Conservation (phyloP, 2,888 invertebrate species). For the Cyclophora albipunctata region DNA sequence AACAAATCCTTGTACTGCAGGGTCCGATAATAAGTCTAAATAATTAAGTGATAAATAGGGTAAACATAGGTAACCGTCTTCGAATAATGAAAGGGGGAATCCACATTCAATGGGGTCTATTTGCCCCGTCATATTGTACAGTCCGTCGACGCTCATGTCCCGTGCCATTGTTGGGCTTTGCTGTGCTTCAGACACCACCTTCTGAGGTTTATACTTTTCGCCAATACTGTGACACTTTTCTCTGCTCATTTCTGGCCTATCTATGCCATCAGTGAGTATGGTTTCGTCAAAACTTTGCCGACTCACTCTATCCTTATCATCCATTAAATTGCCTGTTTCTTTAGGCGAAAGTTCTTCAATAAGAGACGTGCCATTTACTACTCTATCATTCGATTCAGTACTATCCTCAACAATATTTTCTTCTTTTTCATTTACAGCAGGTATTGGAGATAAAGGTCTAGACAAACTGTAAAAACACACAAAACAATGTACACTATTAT, state of each 20-base stretch:
- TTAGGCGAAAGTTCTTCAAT: slow-evolving; percentile 57
- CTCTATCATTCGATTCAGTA: slow-evolving; percentile 30
- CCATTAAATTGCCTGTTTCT: slow-evolving; percentile 57
- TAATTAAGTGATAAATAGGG: slow-evolving; percentile 97
- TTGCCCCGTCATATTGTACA: slow-evolving; percentile 79
- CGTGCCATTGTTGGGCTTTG: slow-evolving; percentile 78
- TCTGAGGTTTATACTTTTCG: slow-evolving; percentile 64
- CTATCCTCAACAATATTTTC: slow-evolving; percentile 23
- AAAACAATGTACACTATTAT: not conserved
- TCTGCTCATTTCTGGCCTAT: slow-evolving; percentile 54
- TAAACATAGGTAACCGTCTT: slow-evolving; percentile 93
- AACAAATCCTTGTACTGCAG: slow-evolving; percentile 88
- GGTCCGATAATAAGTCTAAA: slow-evolving; percentile 91
- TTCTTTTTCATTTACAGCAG: slow-evolving; percentile 30
- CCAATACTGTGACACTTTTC: slow-evolving; percentile 71
- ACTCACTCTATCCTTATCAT: slow-evolving; percentile 63
- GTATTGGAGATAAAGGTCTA: slow-evolving; percentile 56
- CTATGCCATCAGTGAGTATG: slow-evolving; percentile 47
- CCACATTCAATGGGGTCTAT: slow-evolving; percentile 85
- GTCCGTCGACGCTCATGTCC: slow-evolving; percentile 79
- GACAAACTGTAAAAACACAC: slow-evolving; percentile 45
- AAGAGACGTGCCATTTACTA: slow-evolving; percentile 42
- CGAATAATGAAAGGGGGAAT: slow-evolving; percentile 90
- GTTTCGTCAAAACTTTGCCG: slow-evolving; percentile 64
- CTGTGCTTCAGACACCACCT: slow-evolving; percentile 52